Evolutionary conservation across 1,140 invertebrate genomes (phyloP).

Genomic region (Bombus ignitus): DNA sequence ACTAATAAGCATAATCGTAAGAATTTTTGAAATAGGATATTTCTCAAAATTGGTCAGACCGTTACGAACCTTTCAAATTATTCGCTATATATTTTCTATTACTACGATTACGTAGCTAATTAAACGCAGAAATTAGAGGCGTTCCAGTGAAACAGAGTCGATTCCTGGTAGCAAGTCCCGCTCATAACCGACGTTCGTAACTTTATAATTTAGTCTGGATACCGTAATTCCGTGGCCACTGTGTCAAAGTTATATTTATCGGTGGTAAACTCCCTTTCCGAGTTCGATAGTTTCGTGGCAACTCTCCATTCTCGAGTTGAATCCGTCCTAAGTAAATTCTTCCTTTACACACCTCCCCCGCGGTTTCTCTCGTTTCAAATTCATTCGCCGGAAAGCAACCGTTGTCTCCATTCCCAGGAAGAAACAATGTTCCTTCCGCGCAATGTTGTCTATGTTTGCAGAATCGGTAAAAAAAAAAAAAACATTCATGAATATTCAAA

Average conservation of each 20-base stretch:
- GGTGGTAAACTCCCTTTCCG: conserved; percentile 25
- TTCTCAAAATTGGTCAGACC: too few relatives aligned
- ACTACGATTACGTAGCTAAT: neutral
- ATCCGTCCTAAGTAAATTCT: conserved; percentile 7
- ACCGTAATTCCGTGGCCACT: neutral
- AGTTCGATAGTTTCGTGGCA: conserved; percentile 45
- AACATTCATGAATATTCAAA: conserved; percentile 22
- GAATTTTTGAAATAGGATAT: too few relatives aligned
- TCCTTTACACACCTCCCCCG: neutral
- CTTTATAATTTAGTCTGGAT: conserved; percentile 6
- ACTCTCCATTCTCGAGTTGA: neutral
- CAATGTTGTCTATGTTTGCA: neutral
- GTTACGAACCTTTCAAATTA: neutral
- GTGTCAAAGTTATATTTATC: conserved; percentile 47
- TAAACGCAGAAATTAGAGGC: neutral
- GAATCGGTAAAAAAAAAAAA: neutral
- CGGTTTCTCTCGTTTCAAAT: neutral
- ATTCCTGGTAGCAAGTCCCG: conserved; percentile 3
- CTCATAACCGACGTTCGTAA: conserved; percentile 22
- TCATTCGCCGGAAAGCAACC: neutral
- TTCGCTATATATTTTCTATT: neutral
- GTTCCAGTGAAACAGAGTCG: neutral
- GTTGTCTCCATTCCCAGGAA: neutral
- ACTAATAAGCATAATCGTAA: too few relatives aligned
- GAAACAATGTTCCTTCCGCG: neutral